Percentiles rank a stretch among this genome's conserved stretches.
These are phyloP conservation scores for Drosophila asahinai DNA, from an alignment of 1,140 invertebrate genomes.

Conservation along the genomic window DNA sequence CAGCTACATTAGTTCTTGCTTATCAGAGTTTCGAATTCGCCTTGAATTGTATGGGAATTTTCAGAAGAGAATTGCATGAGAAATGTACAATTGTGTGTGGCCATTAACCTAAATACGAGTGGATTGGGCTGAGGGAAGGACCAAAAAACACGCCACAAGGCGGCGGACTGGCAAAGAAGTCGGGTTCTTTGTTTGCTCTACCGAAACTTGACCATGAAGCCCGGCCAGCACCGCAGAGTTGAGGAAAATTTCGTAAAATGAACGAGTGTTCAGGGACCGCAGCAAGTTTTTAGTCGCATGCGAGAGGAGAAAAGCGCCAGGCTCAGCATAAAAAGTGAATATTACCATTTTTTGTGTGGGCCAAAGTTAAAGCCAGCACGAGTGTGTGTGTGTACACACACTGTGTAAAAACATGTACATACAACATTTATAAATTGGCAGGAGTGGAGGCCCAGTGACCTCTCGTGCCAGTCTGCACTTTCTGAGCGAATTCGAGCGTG, in stretches of 20 bases:
- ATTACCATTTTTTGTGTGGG: slow-evolving; percentile 69
- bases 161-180: slow-evolving; percentile 32
- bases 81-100: slow-evolving; percentile 17
- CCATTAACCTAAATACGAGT: slow-evolving; percentile 42
- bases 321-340: slow-evolving; percentile 80
- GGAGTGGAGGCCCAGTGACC: slow-evolving; percentile 56
- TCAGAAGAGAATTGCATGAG: background rate
- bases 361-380: slow-evolving; percentile 55
- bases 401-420: slow-evolving; percentile 65
- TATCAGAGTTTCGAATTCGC: slow-evolving; percentile 11
- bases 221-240: slow-evolving; percentile 55
- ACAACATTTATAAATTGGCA: slow-evolving; percentile 78
- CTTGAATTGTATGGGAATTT: slow-evolving; percentile 9
- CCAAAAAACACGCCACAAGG: slow-evolving; percentile 32
- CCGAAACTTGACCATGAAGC: slow-evolving; percentile 56
- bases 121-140: background rate
- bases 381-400: slow-evolving; percentile 9
- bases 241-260: slow-evolving; percentile 19
- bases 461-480: slow-evolving; percentile 60
- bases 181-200: slow-evolving; percentile 39
- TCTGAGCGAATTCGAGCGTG: slow-evolving; percentile 4
- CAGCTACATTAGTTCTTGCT: slow-evolving; percentile 2
- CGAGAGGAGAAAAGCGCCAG: slow-evolving; percentile 49
- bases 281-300: slow-evolving; percentile 64
- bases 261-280: slow-evolving; percentile 48